Evolutionary conservation across 2,888 invertebrate species (phyloP), one percentile per base, ranked within the genome.

Genomic region (Protula sp.): DNA sequence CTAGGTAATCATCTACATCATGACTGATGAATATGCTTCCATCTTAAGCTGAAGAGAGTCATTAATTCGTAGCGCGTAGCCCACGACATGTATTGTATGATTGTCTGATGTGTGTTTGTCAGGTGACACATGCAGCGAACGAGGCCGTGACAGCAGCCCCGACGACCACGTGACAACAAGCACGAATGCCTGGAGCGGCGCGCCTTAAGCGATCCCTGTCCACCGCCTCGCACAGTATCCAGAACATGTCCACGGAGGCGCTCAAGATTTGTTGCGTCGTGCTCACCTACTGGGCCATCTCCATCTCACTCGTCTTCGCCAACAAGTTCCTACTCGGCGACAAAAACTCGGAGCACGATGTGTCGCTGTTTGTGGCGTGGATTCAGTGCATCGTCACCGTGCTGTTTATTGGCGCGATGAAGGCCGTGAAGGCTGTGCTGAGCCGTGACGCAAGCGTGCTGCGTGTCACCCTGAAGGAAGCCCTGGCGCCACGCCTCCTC

Each of bases 221-320:
- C n/a, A n/a, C n/a, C n/a, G n/a, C n/a, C n/a, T n/a, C n/a, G n/a
- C n/a, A 2, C 29, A n/a, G n/a, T n/a, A n/a, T n/a, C n/a, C n/a
- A n/a, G n/a, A 59, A 48, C 14, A 62, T 62, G 62, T 26, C 61
- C 2, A 31, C 31, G 9, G 47, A 53, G 22, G 30, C 53, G 9
- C 28, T 57, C 30, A 62, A 65, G 55, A 62, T 68, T 29, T 50
- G 54, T 14, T 29, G 57, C n/a, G 70, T 73, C 22, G 63, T 69
- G 19, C 29, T 64, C 5, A 62, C 63, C n/a, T 80, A 81, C 67
- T 80, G 95, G 95, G 76, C 88, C 57, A 87, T 94, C 26, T 95
- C 95, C 24, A 97, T 97, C 74, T 84, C 89, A 3, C 92, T 95
- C 75, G 95, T 97, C 38, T 97, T 97, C 82, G 88, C 94, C 22